phyloP scores from a whole-genome alignment of 2,797 vertebrate species.

The Ctenopoma kingsleyae region DNA sequence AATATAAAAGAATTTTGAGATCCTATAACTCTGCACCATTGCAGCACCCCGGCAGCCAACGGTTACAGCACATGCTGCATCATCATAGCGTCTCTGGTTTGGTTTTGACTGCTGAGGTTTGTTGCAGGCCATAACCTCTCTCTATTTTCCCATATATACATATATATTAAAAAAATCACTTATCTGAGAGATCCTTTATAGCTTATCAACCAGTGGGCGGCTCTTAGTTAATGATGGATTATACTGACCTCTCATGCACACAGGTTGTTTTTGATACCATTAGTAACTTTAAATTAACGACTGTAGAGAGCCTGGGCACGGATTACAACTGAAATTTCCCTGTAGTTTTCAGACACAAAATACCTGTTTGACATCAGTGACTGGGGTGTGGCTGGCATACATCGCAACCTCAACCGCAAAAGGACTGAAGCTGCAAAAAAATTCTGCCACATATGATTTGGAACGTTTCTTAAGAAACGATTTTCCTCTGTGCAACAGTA shows the following conservation, averaged over 20 bases:
- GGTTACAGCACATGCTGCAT: too few relatives aligned
- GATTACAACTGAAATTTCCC: constrained; percentile 34
- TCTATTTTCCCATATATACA: too few relatives aligned
- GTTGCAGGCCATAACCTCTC: too few relatives aligned
- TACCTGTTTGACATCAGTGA: constrained; percentile 29
- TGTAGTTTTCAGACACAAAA: constrained; percentile 33
- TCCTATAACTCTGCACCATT: background rate
- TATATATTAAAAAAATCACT: too few relatives aligned
- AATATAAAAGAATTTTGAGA: constrained; percentile 2
- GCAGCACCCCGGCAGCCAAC: too few relatives aligned
- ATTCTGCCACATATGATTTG: constrained; percentile 20
- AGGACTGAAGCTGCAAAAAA: background rate
- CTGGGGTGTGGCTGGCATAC: background rate
- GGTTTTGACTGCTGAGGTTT: too few relatives aligned
- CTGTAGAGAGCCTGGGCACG: background rate
- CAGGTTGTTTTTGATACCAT: constrained; percentile 22
- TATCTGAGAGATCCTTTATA: constrained; percentile 8
- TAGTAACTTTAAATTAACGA: constrained; percentile 4
- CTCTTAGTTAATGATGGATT: constrained; percentile 27
- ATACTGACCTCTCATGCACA: constrained; percentile 11
- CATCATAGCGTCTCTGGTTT: too few relatives aligned
- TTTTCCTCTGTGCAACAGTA: background rate
- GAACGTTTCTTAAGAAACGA: background rate
- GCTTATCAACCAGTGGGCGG: constrained; percentile 5
- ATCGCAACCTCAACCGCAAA: background rate